Percentiles rank a stretch among this genome's conserved stretches.
These are phyloP conservation scores for Odontomyia ornata DNA, from an alignment of 2,888 invertebrate species.

Conservation along the genomic window DNA sequence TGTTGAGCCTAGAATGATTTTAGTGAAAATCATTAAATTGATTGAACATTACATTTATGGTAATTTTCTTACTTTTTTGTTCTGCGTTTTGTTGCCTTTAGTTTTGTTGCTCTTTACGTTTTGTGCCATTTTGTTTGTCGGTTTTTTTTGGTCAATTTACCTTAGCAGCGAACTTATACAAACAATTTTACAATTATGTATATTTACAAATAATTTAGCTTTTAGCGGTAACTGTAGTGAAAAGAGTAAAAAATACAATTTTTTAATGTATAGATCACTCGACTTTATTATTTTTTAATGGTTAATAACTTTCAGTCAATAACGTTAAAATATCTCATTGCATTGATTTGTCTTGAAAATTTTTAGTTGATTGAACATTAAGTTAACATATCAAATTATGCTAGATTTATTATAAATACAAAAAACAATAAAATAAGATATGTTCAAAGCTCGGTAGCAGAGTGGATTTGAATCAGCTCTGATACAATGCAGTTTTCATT, in stretches of 20 bases:
- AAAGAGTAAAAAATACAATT: neutral
- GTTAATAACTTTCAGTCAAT: neutral
- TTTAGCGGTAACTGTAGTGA: constrained; percentile 33
- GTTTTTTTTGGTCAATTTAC: constrained; percentile 49
- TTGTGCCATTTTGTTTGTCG: constrained; percentile 59
- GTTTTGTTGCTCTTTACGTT: constrained; percentile 62
- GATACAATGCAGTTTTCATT: no score
- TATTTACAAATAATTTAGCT: constrained; percentile 34
- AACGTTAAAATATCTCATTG: no score
- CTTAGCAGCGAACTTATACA: constrained; percentile 33
- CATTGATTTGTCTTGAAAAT: no score
- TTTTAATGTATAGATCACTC: neutral
- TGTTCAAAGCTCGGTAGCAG: no score
- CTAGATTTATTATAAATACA: no score
- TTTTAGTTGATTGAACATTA: no score
- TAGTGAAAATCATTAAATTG: constrained; percentile 51
- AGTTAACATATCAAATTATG: no score
- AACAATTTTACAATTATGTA: constrained; percentile 30
- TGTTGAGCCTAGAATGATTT: constrained; percentile 50
- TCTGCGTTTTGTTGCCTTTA: constrained; percentile 61
- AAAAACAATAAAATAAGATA: no score
- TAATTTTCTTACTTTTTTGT: constrained; percentile 60
- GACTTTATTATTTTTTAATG: constrained; percentile 33
- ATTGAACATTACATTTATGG: neutral
- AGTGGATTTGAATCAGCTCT: no score